Evolutionary conservation across 2,797 vertebrate species (phyloP), one percentile per base, ranked within the genome.

Genomic region (Remorina albescens): DNA sequence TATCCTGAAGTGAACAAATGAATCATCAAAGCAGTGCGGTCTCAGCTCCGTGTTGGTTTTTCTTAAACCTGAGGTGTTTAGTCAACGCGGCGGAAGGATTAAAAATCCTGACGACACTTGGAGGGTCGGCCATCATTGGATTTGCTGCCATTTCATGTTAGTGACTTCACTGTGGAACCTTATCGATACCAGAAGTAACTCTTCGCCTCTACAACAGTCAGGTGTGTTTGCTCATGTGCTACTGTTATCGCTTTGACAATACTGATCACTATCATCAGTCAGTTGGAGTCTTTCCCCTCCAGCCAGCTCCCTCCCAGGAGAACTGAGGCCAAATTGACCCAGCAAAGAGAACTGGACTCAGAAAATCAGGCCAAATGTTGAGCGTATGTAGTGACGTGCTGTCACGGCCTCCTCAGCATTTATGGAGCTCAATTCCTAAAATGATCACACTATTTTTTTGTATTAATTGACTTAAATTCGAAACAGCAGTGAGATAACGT

Each of bases 141-240:
- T 65, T 82, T 65, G 21, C 61, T 76, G 76, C 79, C 60, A 73
- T 83, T 62, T 61, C 41, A 70, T 66, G 16, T 76, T n/a, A 39
- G 19, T 21, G 65, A 63, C 56, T 39, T 42, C 7, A 61, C 34
- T 13, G 1, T 15, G 11, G 12, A 74, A 66, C 56, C 46, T 28
- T 41, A 76, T 82, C 65, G 15, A 79, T 78, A 86, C 34, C 55
- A n/a, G 56, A 55, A 46, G 71, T 61, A 74, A 77, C 30, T 68
- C 59, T n/a, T n/a, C n/a, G n/a, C n/a, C n/a, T n/a, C n/a, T n/a
- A n/a, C n/a, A n/a, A 13, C 32, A 57, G 21, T 28, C 54, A 32
- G 23, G 6, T 68, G 47, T 58, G 71, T 74, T 6, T 68, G 51
- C 55, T 11, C 46, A 6, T 21, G 60, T 71, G 49, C 26, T 30